These are phyloP conservation scores for Apantesis nais DNA, from an alignment of 2,888 invertebrate species.

Conservation along the genomic window DNA sequence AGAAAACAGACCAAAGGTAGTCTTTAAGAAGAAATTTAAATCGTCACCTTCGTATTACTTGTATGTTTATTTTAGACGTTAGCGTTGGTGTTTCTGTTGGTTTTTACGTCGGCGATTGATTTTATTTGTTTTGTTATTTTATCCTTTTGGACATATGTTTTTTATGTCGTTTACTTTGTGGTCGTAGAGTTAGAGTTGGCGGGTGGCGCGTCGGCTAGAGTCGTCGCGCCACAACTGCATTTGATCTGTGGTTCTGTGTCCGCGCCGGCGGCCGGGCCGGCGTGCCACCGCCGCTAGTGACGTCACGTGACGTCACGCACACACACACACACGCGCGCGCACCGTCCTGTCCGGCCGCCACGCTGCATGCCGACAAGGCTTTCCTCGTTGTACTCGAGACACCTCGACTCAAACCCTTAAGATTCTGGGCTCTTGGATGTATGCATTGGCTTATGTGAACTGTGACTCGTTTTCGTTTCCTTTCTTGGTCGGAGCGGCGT, in stretches of 20 bases:
- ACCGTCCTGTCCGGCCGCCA: slow-evolving; percentile 72
- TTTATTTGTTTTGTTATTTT: slow-evolving; percentile 69
- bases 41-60: slow-evolving; percentile 86
- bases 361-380: slow-evolving; percentile 84
- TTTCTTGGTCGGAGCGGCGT: slow-evolving; percentile 80
- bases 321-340: slow-evolving; percentile 51
- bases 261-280: slow-evolving; percentile 69
- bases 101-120: slow-evolving; percentile 81
- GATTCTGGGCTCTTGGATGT: slow-evolving; percentile 86
- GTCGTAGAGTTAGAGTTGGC: slow-evolving; percentile 82
- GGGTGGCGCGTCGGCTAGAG: slow-evolving; percentile 75
- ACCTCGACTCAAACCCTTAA: slow-evolving; percentile 85
- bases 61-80: slow-evolving; percentile 85
- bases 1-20: slow-evolving; percentile 92
- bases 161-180: slow-evolving; percentile 82
- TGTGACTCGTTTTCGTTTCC: slow-evolving; percentile 86
- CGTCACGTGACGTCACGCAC: slow-evolving; percentile 36
- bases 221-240: slow-evolving; percentile 81
- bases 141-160: slow-evolving; percentile 62
- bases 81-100: slow-evolving; percentile 84
- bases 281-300: slow-evolving; percentile 33
- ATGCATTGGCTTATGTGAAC: slow-evolving; percentile 86
- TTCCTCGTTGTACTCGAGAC: slow-evolving; percentile 83
- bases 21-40: slow-evolving; percentile 86
- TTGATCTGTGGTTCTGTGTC: slow-evolving; percentile 85